These are phyloP conservation scores for Pocillopora verrucosa DNA, from an alignment of 64 coral and sea anemone genomes.

Conservation along the genomic window DNA sequence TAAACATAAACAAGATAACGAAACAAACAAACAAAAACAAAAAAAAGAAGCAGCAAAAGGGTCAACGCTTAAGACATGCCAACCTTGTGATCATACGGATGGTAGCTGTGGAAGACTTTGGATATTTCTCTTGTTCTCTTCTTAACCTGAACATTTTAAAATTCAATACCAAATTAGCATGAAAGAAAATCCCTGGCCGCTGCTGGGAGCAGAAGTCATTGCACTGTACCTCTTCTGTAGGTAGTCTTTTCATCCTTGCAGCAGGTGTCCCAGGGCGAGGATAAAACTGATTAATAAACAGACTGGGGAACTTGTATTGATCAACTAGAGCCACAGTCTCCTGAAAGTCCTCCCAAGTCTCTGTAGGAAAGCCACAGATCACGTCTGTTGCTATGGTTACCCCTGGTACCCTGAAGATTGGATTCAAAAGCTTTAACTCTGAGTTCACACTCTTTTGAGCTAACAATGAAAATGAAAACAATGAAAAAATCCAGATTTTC, in stretches of 20 bases:
- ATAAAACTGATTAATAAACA: constrained; percentile 99
- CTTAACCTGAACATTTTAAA: constrained; percentile 63
- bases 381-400: constrained; percentile 95
- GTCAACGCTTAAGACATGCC: neutral
- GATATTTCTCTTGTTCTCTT: constrained; percentile 78
- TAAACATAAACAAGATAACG: neutral
- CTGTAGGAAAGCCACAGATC: constrained; percentile 97
- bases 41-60: neutral
- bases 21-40: neutral
- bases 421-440: neutral
- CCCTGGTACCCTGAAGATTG: constrained; percentile 70
- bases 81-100: constrained; percentile 97
- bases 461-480: neutral
- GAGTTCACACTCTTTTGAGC: neutral
- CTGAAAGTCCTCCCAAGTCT: constrained; percentile 91
- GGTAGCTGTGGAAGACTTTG: constrained; percentile 90
- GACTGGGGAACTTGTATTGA: constrained; percentile 90
- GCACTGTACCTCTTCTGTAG: constrained; percentile 78
- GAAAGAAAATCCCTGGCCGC: neutral
- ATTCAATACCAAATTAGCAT: neutral
- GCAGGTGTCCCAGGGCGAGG: constrained; percentile 96
- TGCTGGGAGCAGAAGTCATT: too few species aligned
- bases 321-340: constrained; percentile 89
- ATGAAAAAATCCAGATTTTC: too few species aligned
- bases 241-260: constrained; percentile 86